Conservation (phyloP, 1,140 invertebrate genomes). For the Panagrolaimus sp. region DNA sequence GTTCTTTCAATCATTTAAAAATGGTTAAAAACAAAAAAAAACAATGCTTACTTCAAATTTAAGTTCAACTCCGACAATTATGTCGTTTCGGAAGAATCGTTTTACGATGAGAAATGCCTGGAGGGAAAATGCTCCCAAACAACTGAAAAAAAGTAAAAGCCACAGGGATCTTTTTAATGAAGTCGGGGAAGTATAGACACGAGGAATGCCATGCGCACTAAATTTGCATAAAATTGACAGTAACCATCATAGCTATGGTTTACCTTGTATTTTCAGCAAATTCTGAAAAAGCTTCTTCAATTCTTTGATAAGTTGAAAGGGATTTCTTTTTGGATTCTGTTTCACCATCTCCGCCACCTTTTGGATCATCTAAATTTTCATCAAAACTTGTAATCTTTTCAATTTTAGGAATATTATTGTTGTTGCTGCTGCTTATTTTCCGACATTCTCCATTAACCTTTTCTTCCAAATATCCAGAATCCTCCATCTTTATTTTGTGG, state of each 20-base stretch:
- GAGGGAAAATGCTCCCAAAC: constrained; percentile 35
- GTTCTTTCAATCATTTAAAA: too few relatives aligned
- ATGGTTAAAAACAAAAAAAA: too few relatives aligned
- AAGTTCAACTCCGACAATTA: constrained; percentile 45
- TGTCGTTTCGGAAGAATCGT: constrained; percentile 43
- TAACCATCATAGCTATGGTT: not conserved
- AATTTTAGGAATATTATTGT: not conserved
- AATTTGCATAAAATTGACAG: constrained; percentile 19
- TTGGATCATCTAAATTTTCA: not conserved
- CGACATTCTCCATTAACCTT: too few relatives aligned
- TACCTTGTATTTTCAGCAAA: constrained; percentile 43
- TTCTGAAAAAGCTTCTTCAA: constrained; percentile 33
- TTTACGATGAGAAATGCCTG: constrained; percentile 46
- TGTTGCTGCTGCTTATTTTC: too few relatives aligned
- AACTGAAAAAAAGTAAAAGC: constrained; percentile 43
- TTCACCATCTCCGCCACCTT: not conserved
- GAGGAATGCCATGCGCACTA: constrained; percentile 45
- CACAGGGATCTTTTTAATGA: constrained; percentile 33
- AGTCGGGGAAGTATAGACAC: constrained; percentile 36
- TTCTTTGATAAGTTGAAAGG: not conserved
- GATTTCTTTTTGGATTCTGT: not conserved
- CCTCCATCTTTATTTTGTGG: too few relatives aligned
- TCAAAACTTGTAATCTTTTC: constrained; percentile 12
- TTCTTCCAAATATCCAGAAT: too few relatives aligned
- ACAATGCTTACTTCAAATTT: constrained; percentile 35